phyloP scores from a whole-genome alignment of 2,888 invertebrate species.

The Drosophila multiciliata region DNA sequence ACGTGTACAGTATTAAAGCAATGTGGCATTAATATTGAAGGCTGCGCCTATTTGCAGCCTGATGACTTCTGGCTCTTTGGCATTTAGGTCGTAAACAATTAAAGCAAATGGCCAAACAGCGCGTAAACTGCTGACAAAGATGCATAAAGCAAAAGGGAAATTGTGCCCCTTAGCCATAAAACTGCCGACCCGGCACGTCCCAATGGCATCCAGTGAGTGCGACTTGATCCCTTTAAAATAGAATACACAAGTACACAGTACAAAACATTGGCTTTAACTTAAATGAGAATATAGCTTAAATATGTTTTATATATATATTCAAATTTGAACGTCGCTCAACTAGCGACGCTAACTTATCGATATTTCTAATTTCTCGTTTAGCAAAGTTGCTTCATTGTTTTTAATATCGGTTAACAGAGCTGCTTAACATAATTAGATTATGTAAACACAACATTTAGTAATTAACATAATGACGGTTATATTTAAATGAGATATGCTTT shows the following conservation, averaged over 20 bases:
- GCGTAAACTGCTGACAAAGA: conserved; percentile 66
- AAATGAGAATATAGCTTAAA: not conserved
- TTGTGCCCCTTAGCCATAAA: conserved; percentile 40
- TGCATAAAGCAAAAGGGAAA: conserved; percentile 30
- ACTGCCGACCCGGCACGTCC: conserved; percentile 20
- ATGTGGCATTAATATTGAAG: conserved; percentile 7
- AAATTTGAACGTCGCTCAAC: not conserved
- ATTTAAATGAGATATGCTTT: not conserved
- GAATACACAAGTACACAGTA: not conserved
- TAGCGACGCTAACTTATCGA: not conserved
- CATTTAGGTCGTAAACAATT: conserved; percentile 66
- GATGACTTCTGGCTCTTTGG: conserved; percentile 21
- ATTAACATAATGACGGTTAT: not conserved
- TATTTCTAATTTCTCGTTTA: not conserved
- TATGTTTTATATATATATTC: not conserved
- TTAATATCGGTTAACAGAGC: not conserved
- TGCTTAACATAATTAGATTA: not conserved
- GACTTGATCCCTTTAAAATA: not conserved
- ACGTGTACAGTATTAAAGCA: conserved; percentile 17
- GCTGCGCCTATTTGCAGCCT: not conserved
- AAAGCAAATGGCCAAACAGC: conserved; percentile 49
- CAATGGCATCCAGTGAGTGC: conserved; percentile 21
- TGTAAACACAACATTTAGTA: not conserved
- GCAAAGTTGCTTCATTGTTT: not conserved
- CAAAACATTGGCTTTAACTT: not conserved